Percentiles rank a stretch among this genome's conserved stretches.
These are phyloP conservation scores for Hydropsyche tenuis DNA, from an alignment of 1,140 invertebrate genomes.

Conservation along the genomic window DNA sequence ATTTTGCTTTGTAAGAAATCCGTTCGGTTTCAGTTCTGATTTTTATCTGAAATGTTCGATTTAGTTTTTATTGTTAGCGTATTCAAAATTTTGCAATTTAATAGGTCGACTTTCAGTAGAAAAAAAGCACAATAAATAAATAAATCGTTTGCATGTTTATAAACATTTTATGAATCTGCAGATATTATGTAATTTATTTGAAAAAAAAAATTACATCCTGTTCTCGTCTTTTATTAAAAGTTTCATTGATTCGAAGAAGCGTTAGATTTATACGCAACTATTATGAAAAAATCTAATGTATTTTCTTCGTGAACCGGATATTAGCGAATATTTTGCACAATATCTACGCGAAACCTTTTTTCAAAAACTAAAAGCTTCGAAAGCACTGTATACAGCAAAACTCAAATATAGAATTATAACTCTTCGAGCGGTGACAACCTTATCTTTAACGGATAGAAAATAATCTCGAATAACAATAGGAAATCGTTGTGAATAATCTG, in stretches of 20 bases:
- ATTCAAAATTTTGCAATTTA: too few relatives aligned
- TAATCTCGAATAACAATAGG: constrained; percentile 7
- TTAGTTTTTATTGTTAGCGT: too few relatives aligned
- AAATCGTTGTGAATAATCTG: not conserved
- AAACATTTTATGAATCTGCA: not conserved
- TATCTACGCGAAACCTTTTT: not conserved
- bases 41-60: too few relatives aligned
- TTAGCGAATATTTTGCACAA: constrained; percentile 8
- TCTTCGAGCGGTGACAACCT: not conserved
- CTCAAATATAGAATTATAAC: not conserved
- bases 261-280: not conserved
- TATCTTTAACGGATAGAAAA: not conserved
- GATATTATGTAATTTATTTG: constrained; percentile 8
- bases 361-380: not conserved
- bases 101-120: too few relatives aligned
- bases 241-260: constrained; percentile 5
- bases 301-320: constrained; percentile 8
- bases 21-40: too few relatives aligned
- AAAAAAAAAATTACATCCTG: not conserved
- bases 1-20: too few relatives aligned
- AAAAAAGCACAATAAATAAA: too few relatives aligned
- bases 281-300: not conserved
- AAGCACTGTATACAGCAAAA: too few relatives aligned
- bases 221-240: not conserved
- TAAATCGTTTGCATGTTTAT: too few relatives aligned